Evolutionary conservation across 2,797 vertebrate genomes (phyloP).

Genomic region (Leptodactylus fallax): DNA sequence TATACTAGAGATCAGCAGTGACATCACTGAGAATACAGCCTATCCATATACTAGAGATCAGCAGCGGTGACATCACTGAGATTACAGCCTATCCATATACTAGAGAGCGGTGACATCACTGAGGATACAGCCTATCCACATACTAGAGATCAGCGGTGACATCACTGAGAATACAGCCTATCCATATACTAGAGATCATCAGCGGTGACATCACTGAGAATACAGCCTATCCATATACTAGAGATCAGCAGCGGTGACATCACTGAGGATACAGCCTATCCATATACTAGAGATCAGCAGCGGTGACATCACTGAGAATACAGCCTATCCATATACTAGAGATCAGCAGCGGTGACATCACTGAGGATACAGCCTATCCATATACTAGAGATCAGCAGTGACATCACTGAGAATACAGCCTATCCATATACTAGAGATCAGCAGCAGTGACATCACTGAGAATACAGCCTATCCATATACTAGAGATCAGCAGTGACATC

Average conservation of each 20-base stretch:
- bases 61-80: too few relatives aligned
- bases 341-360: neutral
- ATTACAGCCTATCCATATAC: too few relatives aligned
- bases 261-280: neutral
- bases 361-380: neutral
- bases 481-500: neutral
- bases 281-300: neutral
- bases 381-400: neutral
- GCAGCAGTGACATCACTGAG: neutral
- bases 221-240: neutral
- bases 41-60: neutral
- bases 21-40: neutral
- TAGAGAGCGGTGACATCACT: too few relatives aligned
- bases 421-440: neutral
- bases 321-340: neutral
- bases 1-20: neutral
- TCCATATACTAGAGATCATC: neutral
- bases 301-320: neutral
- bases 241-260: neutral
- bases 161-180: too few relatives aligned
- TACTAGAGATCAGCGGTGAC: too few relatives aligned
- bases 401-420: neutral
- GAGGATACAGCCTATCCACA: neutral
- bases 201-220: neutral
- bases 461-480: neutral